Conservation (phyloP, 1,140 invertebrate genomes). For the Sycophila sp. region DNA sequence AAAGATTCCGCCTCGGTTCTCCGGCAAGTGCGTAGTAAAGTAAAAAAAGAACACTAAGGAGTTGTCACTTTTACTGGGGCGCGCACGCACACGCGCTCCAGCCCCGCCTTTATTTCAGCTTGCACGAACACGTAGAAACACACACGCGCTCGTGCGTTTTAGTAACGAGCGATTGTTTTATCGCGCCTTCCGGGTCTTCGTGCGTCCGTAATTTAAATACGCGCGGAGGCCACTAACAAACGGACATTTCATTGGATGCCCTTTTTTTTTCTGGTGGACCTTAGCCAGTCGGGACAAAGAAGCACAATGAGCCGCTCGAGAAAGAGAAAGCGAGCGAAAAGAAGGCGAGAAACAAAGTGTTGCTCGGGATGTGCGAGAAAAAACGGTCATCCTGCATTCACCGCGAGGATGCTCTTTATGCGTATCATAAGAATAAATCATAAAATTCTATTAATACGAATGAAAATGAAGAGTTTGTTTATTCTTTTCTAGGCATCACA, state of each 20-base stretch:
- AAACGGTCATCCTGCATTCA: slow-evolving; percentile 6
- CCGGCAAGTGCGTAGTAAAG: no score
- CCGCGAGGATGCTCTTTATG: neutral
- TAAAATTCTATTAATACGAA: neutral
- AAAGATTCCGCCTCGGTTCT: no score
- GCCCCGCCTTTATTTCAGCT: neutral
- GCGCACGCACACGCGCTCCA: neutral
- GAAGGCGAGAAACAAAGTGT: neutral
- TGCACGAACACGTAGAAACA: no score
- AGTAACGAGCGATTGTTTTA: no score
- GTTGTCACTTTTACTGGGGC: neutral
- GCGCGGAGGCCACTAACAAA: no score
- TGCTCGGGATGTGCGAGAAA: neutral
- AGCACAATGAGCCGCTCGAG: neutral
- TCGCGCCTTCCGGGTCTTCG: no score
- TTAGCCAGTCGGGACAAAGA: neutral
- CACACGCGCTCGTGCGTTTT: no score
- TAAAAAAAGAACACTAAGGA: neutral
- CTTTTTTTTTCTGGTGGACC: slow-evolving; percentile 7
- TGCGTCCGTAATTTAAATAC: neutral
- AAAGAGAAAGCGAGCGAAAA: slow-evolving; percentile 31
- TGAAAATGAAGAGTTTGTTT: neutral
- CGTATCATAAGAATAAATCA: no score
- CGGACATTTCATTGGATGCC: neutral
- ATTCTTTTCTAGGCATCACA: slow-evolving; percentile 75